Evolutionary conservation across 2,797 vertebrate species (phyloP).

Genomic region (Anolis apletophallus): DNA sequence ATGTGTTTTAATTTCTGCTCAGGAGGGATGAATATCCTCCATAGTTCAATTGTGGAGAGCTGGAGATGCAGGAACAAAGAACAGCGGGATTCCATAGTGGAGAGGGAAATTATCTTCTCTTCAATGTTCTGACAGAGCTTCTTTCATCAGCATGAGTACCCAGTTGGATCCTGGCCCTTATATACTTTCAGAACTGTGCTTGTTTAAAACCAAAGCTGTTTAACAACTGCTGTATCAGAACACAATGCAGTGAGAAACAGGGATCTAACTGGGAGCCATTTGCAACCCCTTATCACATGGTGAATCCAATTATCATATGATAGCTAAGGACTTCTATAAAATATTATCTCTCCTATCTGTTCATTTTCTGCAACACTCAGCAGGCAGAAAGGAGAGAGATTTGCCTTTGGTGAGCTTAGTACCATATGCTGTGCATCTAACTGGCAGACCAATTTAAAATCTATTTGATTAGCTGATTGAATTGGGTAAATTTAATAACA

Average conservation of each 20-base stretch:
- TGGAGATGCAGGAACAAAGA: too few species aligned
- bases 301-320: slow-evolving; percentile 30
- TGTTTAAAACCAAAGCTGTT: not conserved
- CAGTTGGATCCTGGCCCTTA: not conserved
- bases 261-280: slow-evolving; percentile 2
- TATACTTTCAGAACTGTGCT: not conserved
- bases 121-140: too few species aligned
- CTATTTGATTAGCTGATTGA: slow-evolving; percentile 1
- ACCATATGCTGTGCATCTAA: not conserved
- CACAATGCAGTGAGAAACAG: not conserved
- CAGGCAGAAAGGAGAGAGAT: not conserved
- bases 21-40: too few species aligned
- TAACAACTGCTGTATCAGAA: not conserved
- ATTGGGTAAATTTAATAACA: not conserved
- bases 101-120: too few species aligned
- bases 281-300: not conserved
- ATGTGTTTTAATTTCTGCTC: too few species aligned
- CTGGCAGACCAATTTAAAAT: slow-evolving; percentile 26
- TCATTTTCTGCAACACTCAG: not conserved
- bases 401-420: slow-evolving; percentile 13
- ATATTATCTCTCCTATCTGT: not conserved
- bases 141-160: not conserved
- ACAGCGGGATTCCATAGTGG: too few species aligned
- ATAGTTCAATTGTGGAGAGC: too few species aligned
- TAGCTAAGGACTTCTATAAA: slow-evolving; percentile 1